A percentile compares a stretch with the other conserved stretches of the same genome.
Conservation (phyloP, 2,888 invertebrate species). For the Pollenia griseotomentosa region DNA sequence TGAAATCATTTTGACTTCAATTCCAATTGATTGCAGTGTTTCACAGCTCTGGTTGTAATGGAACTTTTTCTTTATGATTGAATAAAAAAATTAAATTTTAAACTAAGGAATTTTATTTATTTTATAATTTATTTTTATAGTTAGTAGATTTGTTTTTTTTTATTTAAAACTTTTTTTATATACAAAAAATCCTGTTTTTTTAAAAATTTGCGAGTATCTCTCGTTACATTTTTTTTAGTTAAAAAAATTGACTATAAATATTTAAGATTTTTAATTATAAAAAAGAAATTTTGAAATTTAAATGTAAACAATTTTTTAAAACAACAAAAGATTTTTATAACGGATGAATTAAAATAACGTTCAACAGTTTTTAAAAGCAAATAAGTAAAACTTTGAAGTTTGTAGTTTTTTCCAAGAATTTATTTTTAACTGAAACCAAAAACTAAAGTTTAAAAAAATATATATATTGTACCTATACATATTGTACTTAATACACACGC, state of each 20-base stretch:
- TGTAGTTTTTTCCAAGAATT: conserved; percentile 22
- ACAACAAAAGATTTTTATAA: conserved; percentile 22
- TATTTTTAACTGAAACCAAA: conserved; percentile 28
- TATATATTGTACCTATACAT: background rate
- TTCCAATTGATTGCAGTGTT: too few relatives aligned
- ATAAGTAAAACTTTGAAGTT: conserved; percentile 1
- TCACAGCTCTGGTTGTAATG: too few relatives aligned
- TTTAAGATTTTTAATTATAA: conserved; percentile 39
- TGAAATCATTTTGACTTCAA: too few relatives aligned
- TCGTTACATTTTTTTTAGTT: conserved; percentile 44
- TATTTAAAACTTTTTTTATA: conserved; percentile 20
- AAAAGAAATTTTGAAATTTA: conserved; percentile 15
- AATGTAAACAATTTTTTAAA: conserved; percentile 25
- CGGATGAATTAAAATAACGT: conserved; percentile 7
- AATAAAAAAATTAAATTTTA: conserved; percentile 2
- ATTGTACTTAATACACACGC: conserved; percentile 58
- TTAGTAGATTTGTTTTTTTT: conserved; percentile 1
- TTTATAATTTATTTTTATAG: background rate
- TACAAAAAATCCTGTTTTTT: conserved; percentile 41
- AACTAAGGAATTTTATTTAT: conserved; percentile 13
- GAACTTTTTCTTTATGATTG: background rate
- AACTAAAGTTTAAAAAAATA: conserved; percentile 35
- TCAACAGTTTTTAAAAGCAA: conserved; percentile 23
- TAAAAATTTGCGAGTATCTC: conserved; percentile 65
- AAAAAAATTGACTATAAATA: conserved; percentile 69